Evolutionary conservation across 2,113 vertebrate genomes (phyloP), one percentile per base, ranked within the genome.

Genomic region (Corydoras sp.): DNA sequence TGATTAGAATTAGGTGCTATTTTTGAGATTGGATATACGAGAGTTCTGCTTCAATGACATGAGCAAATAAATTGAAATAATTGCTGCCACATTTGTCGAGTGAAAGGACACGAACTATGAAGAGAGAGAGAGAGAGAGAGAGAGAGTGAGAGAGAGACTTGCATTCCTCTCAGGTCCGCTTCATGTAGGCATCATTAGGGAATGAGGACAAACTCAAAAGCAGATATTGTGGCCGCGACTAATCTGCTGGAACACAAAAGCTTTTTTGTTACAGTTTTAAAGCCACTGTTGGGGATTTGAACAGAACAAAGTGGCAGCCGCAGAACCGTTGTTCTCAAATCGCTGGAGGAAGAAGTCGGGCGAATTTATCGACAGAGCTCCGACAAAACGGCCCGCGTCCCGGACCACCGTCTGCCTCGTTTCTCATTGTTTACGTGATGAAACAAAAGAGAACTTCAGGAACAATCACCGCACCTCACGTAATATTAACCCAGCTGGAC

Each of bases 191-290:
- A 67, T 62, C 49, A 54, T 73, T 67, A 61, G 49, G 5, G 55
- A 62, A 55, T 8, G 15, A 58, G 50, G 65, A 55, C 65, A 68
- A 24, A 30, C 15, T 48, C n/a, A 32, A 61, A 49, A 67, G 54
- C 64, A 67, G 49, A 73, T 56, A 54, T 32, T 7, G 56, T 43
- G 49, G 54, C 64, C 14, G 64, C 58, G 8, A 29, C 58, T 67
- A 54, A 73, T 73, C 31, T 73, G 64, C 48, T 29, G 49, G 14
- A 24, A 55, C 35, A 66, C 56, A 67, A 67, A 73, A 54, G 71
- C 48, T 35, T 68, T 73, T 54, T 55, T 62, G 56, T 61, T 54
- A 60, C 29, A 60, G 56, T 67, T 73, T 73, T 73, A 66, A 73
- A 54, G 62, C 49, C 71, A 73, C 49, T 10, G 30, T 18, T 10